Conservation (phyloP, 2,888 invertebrate species). For the Thecocarcelia acutangulata region DNA sequence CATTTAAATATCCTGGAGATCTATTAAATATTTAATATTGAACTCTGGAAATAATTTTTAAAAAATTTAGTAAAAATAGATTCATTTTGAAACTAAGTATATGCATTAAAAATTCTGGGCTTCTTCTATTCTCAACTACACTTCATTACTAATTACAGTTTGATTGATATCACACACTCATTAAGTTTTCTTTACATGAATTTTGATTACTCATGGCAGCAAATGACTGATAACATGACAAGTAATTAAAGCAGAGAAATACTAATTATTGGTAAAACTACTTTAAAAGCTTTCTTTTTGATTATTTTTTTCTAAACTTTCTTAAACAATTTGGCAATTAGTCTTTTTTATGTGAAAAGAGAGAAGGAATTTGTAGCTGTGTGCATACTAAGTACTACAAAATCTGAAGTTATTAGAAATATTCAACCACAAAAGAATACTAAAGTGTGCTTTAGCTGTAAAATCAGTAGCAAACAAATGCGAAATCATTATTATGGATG, state of each 20-base stretch:
- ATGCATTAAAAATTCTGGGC: no score
- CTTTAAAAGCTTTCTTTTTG: not conserved
- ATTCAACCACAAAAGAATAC: slow-evolving; percentile 1
- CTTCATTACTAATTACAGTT: no score
- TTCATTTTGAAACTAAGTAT: no score
- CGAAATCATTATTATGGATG: not conserved
- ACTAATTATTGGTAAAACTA: not conserved
- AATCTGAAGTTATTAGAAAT: slow-evolving; percentile 48
- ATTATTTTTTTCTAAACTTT: not conserved
- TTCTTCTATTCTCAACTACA: no score
- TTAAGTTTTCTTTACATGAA: not conserved
- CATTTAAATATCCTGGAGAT: no score
- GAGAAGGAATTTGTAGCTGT: no score
- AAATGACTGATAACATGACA: not conserved
- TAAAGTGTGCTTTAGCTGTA: not conserved
- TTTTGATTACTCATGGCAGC: not conserved
- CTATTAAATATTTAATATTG: no score
- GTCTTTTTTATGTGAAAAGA: no score
- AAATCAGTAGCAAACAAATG: not conserved
- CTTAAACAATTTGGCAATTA: not conserved
- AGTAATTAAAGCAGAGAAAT: not conserved
- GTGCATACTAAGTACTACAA: slow-evolving; percentile 6
- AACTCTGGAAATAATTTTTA: no score
- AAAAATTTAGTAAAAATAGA: no score
- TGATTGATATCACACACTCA: no score